phyloP scores from a whole-genome alignment of 1,140 invertebrate species.

The Brachionus sp. region DNA sequence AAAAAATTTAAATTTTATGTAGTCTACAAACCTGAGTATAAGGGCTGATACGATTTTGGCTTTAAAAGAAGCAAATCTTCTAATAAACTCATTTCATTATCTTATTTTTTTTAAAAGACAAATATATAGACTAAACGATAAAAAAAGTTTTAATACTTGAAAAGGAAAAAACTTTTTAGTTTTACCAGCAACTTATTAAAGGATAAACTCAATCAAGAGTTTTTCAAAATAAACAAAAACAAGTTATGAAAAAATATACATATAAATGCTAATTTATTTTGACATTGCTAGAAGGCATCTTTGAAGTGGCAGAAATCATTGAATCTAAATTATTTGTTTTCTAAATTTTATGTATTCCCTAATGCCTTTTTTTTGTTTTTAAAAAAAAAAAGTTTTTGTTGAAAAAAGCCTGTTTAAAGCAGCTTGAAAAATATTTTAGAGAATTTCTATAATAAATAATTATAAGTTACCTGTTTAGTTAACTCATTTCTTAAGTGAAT shows the following conservation, averaged over 20 bases:
- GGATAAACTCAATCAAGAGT: neutral
- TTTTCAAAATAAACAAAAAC: neutral
- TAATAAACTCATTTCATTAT: conserved; percentile 26
- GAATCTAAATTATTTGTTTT: neutral
- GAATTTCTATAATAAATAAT: neutral
- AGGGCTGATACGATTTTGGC: neutral
- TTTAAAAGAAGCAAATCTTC: conserved; percentile 30
- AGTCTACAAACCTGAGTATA: conserved; percentile 6
- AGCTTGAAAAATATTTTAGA: neutral
- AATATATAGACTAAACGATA: neutral
- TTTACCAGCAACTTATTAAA: neutral
- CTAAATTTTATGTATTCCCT: neutral
- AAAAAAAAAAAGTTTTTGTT: too few species aligned
- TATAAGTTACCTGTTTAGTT: neutral
- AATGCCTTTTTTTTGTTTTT: neutral
- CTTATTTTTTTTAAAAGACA: neutral
- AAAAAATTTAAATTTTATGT: neutral
- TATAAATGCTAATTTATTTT: neutral
- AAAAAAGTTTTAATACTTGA: neutral
- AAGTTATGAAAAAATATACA: neutral
- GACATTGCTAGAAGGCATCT: neutral
- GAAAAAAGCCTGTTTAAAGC: neutral
- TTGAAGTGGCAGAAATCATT: neutral
- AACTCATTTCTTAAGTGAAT: neutral
- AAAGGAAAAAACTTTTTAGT: neutral